Base-by-base conservation (phyloP, 2,113 vertebrate species). In the Notarius quadriscutis region DNA sequence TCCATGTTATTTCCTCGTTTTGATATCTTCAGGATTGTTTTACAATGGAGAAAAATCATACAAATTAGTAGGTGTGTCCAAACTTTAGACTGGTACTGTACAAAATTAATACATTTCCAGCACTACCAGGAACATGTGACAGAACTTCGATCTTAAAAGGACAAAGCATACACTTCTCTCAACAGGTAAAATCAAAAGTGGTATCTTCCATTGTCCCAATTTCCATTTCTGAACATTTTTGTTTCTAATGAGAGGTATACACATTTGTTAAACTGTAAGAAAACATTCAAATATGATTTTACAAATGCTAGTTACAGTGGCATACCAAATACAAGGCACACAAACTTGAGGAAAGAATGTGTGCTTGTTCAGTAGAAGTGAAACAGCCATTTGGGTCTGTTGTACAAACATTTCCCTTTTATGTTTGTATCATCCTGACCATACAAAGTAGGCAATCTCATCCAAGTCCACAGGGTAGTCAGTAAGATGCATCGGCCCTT, bases 401-500 rank as follows among this genome's bases (percentile, higher is more conserved):
- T 85, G 41, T 74, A 9, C 18, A 62, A 41, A 57, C 9, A 12
- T 14, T 93, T 81, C 60, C 25, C 27, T 77, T 81, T n/a, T 17
- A 6, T 11, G 18, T 72, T 58, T 14, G 4, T 27, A 85, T 83
- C 79, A 91, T 48, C 81, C 90, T 57, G 94, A 91, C 94, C 93
- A 96, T 80, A 91, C 92, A 89, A 99, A 99, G 91, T 96, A 99
- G 57, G 98, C 98, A 0, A 99, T 92, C 90, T 99, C 97, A 0
- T 99, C 97, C 90, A 99, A 93, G 89, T 97, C 96, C 0, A 99
- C 97, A 0, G 96, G 96, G 55, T 98, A 99, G 91, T 99, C 97
- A 0, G 96, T 97, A 78, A 99, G 95, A 88, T 97, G 93, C 72
- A 96, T 92, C 0, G 97, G 97, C 0, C 97, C 96, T 93, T 97